A percentile compares a stretch with the other conserved stretches of the same genome.
Conservation (phyloP, 2,888 invertebrate species). For the Lasioglossum oenotherae region DNA sequence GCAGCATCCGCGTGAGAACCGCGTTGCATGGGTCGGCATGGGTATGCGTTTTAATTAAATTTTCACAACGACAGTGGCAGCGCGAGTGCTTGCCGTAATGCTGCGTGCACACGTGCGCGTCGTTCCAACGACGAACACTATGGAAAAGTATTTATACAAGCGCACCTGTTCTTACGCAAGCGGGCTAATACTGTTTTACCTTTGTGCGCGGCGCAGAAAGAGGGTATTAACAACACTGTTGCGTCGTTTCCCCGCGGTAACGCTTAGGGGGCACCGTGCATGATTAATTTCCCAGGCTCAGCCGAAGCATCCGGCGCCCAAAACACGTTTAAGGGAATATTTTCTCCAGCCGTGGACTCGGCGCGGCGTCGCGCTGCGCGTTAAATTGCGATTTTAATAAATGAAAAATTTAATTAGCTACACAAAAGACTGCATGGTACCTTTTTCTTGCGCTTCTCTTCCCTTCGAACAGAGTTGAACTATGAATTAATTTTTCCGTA, state of each 20-base stretch:
- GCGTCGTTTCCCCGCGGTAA: conserved; percentile 6
- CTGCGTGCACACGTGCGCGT: conserved; percentile 7
- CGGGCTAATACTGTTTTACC: conserved; percentile 36
- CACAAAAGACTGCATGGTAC: neutral
- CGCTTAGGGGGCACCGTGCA: conserved; percentile 15
- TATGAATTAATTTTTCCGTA: neutral
- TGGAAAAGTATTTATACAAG: neutral
- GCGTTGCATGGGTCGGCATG: conserved; percentile 39
- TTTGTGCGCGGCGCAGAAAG: conserved; percentile 34
- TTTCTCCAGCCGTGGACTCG: neutral
- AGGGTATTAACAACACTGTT: conserved; percentile 35
- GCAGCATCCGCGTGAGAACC: conserved; percentile 29
- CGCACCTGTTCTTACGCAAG: neutral
- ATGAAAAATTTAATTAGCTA: neutral
- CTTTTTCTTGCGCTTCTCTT: neutral
- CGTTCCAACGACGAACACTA: neutral
- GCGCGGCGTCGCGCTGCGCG: neutral
- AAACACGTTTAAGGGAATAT: neutral
- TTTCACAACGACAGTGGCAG: conserved; percentile 72
- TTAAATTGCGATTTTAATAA: neutral
- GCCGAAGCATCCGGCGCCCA: neutral
- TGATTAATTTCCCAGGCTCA: conserved; percentile 49
- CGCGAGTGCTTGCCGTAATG: conserved; percentile 52
- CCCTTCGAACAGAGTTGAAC: neutral
- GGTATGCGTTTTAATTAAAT: conserved; percentile 77